Percentiles rank a stretch among this genome's conserved stretches.
These are phyloP conservation scores for Actias luna DNA, from an alignment of 2,888 invertebrate genomes.

Conservation along the genomic window DNA sequence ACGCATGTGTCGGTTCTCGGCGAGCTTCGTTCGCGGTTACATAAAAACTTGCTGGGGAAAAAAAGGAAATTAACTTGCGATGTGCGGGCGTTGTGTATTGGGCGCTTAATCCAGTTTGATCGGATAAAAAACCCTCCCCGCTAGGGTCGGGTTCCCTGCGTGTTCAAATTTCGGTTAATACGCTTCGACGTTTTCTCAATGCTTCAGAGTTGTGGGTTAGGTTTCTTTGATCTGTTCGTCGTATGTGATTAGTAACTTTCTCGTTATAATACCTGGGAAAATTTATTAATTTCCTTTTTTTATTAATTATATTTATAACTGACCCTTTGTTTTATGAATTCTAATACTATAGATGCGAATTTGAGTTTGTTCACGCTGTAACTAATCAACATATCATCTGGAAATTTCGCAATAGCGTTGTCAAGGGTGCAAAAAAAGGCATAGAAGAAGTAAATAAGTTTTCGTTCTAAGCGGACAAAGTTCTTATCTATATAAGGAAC, in stretches of 20 bases:
- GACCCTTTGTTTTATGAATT: no score
- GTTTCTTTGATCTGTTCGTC: background rate
- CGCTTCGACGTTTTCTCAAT: background rate
- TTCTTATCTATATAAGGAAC: no score
- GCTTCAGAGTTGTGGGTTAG: background rate
- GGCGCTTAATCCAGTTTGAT: constrained; percentile 36
- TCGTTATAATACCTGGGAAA: background rate
- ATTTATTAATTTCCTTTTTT: background rate
- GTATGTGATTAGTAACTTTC: background rate
- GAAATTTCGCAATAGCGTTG: no score
- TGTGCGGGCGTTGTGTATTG: constrained; percentile 27
- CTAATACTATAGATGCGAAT: no score
- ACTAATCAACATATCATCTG: no score
- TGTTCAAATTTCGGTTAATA: background rate
- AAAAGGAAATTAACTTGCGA: constrained; percentile 32
- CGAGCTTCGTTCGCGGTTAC: constrained; percentile 27
- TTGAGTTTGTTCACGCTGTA: no score
- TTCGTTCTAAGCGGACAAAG: no score
- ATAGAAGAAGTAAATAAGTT: no score
- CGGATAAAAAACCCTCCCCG: constrained; percentile 29
- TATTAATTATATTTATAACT: background rate
- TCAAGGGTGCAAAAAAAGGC: no score
- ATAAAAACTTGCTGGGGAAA: constrained; percentile 34
- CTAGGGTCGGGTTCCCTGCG: background rate
- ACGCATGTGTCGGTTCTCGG: constrained; percentile 25